phyloP scores from a whole-genome alignment of 1,140 invertebrate genomes.

The Augochlora pura region DNA sequence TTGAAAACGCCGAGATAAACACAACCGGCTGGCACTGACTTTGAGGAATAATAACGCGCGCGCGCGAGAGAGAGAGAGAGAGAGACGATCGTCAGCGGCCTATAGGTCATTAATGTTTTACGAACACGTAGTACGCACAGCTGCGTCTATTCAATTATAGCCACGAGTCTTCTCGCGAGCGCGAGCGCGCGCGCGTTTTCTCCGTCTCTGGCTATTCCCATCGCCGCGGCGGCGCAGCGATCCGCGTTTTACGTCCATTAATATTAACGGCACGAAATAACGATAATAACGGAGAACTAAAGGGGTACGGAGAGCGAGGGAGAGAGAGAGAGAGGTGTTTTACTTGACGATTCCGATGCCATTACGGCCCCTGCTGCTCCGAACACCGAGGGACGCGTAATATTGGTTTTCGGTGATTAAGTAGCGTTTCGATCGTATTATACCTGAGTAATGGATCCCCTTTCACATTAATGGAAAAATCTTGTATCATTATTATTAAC shows the following conservation, averaged over 20 bases:
- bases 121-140: conserved; percentile 66
- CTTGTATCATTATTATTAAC: too few relatives aligned
- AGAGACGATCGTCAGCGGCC: conserved; percentile 61
- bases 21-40: conserved; percentile 41
- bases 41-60: conserved; percentile 64
- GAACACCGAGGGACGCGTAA: not conserved
- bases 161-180: too few relatives aligned
- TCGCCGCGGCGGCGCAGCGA: conserved; percentile 40
- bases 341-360: conserved; percentile 48
- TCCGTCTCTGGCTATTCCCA: conserved; percentile 39
- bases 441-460: too few relatives aligned
- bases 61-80: too few relatives aligned
- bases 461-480: too few relatives aligned
- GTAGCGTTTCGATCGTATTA: not conserved
- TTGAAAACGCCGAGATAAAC: conserved; percentile 52
- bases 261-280: conserved; percentile 73
- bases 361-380: not conserved
- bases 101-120: conserved; percentile 73
- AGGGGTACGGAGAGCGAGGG: too few relatives aligned
- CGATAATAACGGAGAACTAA: conserved; percentile 69
- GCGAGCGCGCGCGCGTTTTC: conserved; percentile 12
- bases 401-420: not conserved
- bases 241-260: conserved; percentile 69
- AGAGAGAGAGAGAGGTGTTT: conserved; percentile 63
- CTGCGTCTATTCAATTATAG: conserved; percentile 73